phyloP scores from a whole-genome alignment of 2,888 invertebrate species.

The Macrophya alboannulata region DNA sequence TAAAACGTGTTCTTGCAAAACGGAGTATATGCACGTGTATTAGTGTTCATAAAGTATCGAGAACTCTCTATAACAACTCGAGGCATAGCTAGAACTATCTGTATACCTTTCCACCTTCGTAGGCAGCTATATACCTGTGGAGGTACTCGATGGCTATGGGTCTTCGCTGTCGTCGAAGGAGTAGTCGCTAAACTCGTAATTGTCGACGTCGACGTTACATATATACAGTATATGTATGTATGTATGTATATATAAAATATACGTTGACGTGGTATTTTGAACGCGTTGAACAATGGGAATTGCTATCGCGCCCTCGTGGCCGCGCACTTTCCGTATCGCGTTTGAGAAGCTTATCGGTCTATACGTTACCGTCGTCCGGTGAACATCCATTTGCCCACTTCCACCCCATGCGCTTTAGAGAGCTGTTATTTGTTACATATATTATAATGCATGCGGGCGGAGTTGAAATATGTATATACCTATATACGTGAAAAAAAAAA shows the following conservation, averaged over 20 bases:
- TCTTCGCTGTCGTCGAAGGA: not conserved
- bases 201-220: too few relatives aligned
- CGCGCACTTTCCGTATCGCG: conserved; percentile 49
- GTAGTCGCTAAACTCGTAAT: too few relatives aligned
- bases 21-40: not conserved
- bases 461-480: not conserved
- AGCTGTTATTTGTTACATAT: not conserved
- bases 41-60: not conserved
- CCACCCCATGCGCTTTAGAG: not conserved
- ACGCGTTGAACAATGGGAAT: conserved; percentile 16
- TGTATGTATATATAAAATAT: too few relatives aligned
- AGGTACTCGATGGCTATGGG: not conserved
- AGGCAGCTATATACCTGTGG: not conserved
- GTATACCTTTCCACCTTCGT: not conserved
- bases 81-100: not conserved
- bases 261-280: not conserved
- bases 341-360: conserved; percentile 27
- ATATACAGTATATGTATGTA: too few relatives aligned
- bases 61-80: not conserved
- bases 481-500: not conserved
- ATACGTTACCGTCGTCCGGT: conserved; percentile 10
- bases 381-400: conserved; percentile 38
- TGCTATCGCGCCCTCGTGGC: conserved; percentile 42
- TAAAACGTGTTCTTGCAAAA: not conserved
- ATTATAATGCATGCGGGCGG: conserved; percentile 33